A percentile compares a stretch with the other conserved stretches of the same genome.
phyloP scores from a whole-genome alignment of 2,888 invertebrate species.

The Drosophila prolongata region DNA sequence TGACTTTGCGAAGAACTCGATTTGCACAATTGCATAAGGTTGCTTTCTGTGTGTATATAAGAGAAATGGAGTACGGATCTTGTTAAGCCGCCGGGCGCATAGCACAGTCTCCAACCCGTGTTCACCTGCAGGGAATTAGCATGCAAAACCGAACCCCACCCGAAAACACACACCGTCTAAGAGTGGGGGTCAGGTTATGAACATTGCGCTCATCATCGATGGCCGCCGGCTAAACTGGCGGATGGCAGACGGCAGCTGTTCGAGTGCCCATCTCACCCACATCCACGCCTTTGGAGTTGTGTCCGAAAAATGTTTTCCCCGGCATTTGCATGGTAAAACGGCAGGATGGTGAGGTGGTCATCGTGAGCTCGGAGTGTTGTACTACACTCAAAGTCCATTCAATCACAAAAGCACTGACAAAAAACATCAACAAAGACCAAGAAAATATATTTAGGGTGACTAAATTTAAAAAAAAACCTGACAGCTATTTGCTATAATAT shows the following conservation, averaged over 20 bases:
- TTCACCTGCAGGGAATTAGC: constrained; percentile 75
- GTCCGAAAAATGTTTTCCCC: constrained; percentile 70
- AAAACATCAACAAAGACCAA: not conserved
- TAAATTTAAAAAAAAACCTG: not conserved
- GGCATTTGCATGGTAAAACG: constrained; percentile 72
- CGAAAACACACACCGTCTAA: constrained; percentile 7
- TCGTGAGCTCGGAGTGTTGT: constrained; percentile 54
- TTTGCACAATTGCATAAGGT: not conserved
- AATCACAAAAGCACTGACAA: constrained; percentile 25
- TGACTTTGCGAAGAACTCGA: not conserved
- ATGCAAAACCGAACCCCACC: constrained; percentile 47
- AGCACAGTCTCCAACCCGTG: constrained; percentile 30
- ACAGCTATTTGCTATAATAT: too few species aligned
- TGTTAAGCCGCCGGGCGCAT: constrained; percentile 39
- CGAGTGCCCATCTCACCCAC: constrained; percentile 24
- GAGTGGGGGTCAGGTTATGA: constrained; percentile 41
- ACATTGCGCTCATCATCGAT: constrained; percentile 51
- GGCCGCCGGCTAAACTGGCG: constrained; percentile 48
- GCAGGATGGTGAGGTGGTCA: constrained; percentile 50
- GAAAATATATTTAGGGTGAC: not conserved
- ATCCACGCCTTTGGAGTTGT: constrained; percentile 53
- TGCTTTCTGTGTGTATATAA: constrained; percentile 16
- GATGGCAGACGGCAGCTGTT: constrained; percentile 44
- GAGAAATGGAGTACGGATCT: constrained; percentile 29
- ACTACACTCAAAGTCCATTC: constrained; percentile 74